Conservation (phyloP, 2,888 invertebrate species). For the Leucania comma region DNA sequence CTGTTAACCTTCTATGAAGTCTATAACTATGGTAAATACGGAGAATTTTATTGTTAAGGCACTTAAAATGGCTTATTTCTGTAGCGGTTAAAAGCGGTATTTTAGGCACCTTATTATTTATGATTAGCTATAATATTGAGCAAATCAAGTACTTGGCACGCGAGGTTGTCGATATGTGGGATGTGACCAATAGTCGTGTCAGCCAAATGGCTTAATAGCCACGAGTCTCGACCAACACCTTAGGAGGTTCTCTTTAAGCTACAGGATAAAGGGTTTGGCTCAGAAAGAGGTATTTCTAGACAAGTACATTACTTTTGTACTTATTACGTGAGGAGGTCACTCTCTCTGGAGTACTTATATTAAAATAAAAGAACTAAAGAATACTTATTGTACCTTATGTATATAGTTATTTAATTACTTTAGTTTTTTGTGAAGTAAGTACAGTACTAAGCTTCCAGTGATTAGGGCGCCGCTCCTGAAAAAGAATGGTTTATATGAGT, state of each 20-base stretch:
- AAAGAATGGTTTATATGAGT: conserved; percentile 40
- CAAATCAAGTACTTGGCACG: background rate
- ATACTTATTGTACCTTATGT: background rate
- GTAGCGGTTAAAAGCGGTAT: conserved; percentile 15
- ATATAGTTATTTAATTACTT: conserved; percentile 43
- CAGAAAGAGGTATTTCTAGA: too few relatives aligned
- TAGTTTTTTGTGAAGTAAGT: conserved; percentile 77
- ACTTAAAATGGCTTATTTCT: conserved; percentile 42
- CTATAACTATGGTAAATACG: conserved; percentile 43
- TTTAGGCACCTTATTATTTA: conserved; percentile 12
- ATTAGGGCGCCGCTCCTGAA: conserved; percentile 85
- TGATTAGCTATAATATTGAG: background rate
- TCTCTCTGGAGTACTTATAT: too few relatives aligned
- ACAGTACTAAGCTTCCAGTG: conserved; percentile 80
- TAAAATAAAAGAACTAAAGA: too few relatives aligned
- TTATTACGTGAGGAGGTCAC: too few relatives aligned
- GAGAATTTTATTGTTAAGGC: conserved; percentile 30
- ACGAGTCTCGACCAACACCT: too few relatives aligned
- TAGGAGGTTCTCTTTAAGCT: too few relatives aligned
- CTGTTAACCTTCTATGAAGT: conserved; percentile 41
- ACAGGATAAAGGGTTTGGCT: too few relatives aligned
- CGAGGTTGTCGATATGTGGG: too few relatives aligned
- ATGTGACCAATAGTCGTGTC: too few relatives aligned
- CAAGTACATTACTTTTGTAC: too few relatives aligned
- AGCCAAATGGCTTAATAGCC: too few relatives aligned